Evolutionary conservation across 2,113 vertebrate species (phyloP).

Genomic region (Leptodactylus fuscus): DNA sequence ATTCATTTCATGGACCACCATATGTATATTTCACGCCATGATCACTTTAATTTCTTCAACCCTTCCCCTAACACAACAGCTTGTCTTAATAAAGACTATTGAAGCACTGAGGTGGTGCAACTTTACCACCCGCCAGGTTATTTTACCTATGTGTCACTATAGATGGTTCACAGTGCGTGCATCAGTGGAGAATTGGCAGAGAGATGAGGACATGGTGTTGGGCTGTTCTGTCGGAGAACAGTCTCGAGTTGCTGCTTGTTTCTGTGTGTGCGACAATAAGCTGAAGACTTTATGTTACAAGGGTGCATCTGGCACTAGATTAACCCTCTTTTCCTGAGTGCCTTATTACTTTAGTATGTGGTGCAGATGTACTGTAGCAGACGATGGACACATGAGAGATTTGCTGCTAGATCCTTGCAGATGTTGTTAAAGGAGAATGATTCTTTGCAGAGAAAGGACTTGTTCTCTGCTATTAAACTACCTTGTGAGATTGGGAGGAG

Average conservation of each 20-base stretch:
- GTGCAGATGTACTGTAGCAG: constrained; percentile 24
- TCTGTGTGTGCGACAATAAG: constrained; percentile 19
- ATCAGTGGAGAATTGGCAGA: background rate
- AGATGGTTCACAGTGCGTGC: background rate
- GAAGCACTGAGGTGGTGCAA: background rate
- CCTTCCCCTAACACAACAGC: too few relatives aligned
- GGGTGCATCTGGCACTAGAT: background rate
- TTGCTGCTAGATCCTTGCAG: background rate
- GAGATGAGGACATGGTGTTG: background rate
- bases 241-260: constrained; percentile 4
- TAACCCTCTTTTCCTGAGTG: constrained; percentile 30
- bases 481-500: background rate
- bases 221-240: constrained; percentile 12
- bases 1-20: background rate
- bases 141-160: background rate
- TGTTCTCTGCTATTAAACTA: constrained; percentile 16
- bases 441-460: constrained; percentile 10
- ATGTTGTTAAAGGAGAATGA: background rate
- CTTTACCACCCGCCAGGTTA: background rate
- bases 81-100: too few relatives aligned
- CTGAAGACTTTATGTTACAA: constrained; percentile 40
- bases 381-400: constrained; percentile 15
- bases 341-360: constrained; percentile 43
- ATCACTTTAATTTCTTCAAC: background rate
- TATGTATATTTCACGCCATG: background rate